phyloP scores from a whole-genome alignment of 2,797 vertebrate species.

The Danionella dracula region DNA sequence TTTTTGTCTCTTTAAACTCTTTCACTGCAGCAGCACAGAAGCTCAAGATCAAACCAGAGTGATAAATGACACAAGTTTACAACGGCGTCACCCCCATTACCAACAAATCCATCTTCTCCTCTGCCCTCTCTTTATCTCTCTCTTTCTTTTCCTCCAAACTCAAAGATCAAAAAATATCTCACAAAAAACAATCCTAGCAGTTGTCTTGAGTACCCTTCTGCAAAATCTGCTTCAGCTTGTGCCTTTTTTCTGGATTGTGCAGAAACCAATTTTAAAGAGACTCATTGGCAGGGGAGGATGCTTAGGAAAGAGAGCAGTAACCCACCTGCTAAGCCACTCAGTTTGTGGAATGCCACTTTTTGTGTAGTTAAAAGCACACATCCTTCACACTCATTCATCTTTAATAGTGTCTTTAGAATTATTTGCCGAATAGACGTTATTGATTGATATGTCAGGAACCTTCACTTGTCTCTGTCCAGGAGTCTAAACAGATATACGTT shows the following conservation, averaged over 20 bases:
- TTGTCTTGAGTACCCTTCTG: too few species aligned
- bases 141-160: not conserved
- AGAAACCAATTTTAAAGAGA: too few species aligned
- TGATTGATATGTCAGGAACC: conserved; percentile 6
- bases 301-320: too few species aligned
- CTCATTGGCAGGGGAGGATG: too few species aligned
- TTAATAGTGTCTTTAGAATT: not conserved
- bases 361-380: not conserved
- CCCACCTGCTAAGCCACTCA: too few species aligned
- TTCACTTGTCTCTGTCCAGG: not conserved
- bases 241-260: too few species aligned
- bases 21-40: not conserved
- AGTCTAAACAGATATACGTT: too few species aligned
- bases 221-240: too few species aligned
- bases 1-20: too few species aligned
- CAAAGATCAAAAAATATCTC: not conserved
- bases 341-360: not conserved
- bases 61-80: not conserved
- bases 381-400: not conserved
- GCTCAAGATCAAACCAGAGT: conserved; percentile 1
- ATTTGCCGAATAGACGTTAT: not conserved
- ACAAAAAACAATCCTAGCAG: too few species aligned
- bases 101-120: not conserved
- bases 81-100: not conserved
- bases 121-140: not conserved